phyloP scores from a whole-genome alignment of 2,797 vertebrate species.

The Channallabes apus region DNA sequence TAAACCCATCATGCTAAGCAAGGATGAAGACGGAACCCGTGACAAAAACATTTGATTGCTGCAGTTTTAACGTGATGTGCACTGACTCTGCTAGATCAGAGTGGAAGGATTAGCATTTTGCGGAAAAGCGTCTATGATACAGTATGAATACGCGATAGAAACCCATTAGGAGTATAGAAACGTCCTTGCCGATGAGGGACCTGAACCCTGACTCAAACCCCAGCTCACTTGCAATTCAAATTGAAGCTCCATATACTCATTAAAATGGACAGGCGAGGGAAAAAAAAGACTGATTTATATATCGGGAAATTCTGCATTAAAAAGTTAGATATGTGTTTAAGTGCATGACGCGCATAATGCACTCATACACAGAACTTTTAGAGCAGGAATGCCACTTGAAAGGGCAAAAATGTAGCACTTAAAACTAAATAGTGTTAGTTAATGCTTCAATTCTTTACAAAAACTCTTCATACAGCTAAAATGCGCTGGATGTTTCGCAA shows the following conservation, averaged over 20 bases:
- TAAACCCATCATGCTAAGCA: background rate
- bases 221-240: conserved; percentile 42
- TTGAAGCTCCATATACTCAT: conserved; percentile 34
- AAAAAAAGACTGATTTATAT: background rate
- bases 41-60: background rate
- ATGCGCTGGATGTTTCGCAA: background rate
- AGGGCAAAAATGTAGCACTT: background rate
- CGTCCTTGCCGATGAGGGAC: conserved; percentile 34
- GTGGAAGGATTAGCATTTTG: conserved; percentile 29
- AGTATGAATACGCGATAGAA: conserved; percentile 4
- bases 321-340: conserved; percentile 1
- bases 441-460: background rate
- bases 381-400: background rate
- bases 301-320: background rate
- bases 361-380: background rate
- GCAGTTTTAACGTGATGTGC: background rate
- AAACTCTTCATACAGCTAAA: background rate
- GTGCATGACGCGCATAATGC: background rate
- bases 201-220: conserved; percentile 38
- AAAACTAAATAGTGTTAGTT: background rate
- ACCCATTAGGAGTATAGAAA: conserved; percentile 34
- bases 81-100: background rate
- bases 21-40: background rate
- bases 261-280: background rate
- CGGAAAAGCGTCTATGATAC: background rate